Conservation (phyloP, 2,888 invertebrate genomes). For the Drosophila mimica region DNA sequence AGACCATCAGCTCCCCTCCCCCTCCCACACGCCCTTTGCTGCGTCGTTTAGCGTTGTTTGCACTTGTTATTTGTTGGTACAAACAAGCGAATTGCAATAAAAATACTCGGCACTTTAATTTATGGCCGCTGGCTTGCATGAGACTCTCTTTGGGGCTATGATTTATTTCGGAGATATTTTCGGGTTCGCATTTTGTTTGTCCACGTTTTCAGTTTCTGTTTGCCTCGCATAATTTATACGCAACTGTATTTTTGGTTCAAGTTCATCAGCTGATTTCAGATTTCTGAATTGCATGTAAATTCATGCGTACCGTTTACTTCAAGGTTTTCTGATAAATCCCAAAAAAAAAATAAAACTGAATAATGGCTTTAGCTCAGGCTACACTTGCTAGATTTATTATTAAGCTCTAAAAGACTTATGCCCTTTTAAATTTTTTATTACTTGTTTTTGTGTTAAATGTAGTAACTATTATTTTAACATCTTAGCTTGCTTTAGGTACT, state of each 20-base stretch:
- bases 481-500: not conserved
- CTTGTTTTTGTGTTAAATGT: not conserved
- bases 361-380: conserved; percentile 13
- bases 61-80: conserved; percentile 62
- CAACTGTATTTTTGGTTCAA: conserved; percentile 63
- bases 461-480: not conserved
- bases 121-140: conserved; percentile 54
- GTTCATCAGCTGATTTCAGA: conserved; percentile 57
- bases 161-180: conserved; percentile 60
- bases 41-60: conserved; percentile 46
- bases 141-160: conserved; percentile 55
- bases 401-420: not conserved
- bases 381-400: conserved; percentile 9
- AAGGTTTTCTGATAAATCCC: not conserved
- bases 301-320: conserved; percentile 10
- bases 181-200: conserved; percentile 23
- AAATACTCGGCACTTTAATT: conserved; percentile 68
- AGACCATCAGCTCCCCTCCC: conserved; percentile 8
- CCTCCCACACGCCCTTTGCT: conserved; percentile 1
- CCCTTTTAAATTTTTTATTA: not conserved
- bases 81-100: conserved; percentile 70
- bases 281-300: conserved; percentile 16
- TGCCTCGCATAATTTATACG: conserved; percentile 63
- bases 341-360: conserved; percentile 1
- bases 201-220: conserved; percentile 29